Evolutionary conservation across 1,140 invertebrate species (phyloP).

Genomic region (Hydropsyche tenuis): DNA sequence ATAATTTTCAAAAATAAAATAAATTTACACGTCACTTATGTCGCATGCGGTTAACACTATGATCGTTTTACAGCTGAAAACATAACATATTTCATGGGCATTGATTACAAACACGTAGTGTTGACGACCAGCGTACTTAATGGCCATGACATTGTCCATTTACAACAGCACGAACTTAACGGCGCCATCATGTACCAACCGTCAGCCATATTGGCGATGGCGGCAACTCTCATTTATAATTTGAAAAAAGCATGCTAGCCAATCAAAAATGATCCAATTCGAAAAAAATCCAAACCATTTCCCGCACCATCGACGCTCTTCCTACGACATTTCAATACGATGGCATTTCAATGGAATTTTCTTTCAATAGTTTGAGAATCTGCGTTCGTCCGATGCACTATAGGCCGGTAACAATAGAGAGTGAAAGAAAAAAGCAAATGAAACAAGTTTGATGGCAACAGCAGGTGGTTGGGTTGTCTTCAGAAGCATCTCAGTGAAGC

Average conservation of each 20-base stretch:
- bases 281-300: too few relatives aligned
- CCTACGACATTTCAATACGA: too few relatives aligned
- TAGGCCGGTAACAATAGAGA: slow-evolving; percentile 25
- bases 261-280: too few relatives aligned
- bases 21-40: too few relatives aligned
- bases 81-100: too few relatives aligned
- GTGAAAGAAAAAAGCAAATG: slow-evolving; percentile 26
- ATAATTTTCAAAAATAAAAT: too few relatives aligned
- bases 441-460: slow-evolving; percentile 22
- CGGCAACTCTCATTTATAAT: neutral
- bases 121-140: neutral
- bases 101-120: neutral
- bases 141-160: slow-evolving; percentile 5
- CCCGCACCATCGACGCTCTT: too few relatives aligned
- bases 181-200: slow-evolving; percentile 15
- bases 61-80: too few relatives aligned
- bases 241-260: too few relatives aligned
- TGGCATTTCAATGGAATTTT: too few relatives aligned
- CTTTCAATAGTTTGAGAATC: slow-evolving; percentile 10
- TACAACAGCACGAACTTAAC: neutral
- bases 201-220: neutral
- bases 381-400: neutral
- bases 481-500: slow-evolving; percentile 18
- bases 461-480: slow-evolving; percentile 6
- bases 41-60: too few relatives aligned